These are phyloP conservation scores for Coccyzus lansbergi DNA, from an alignment of 2,797 vertebrate species.

Conservation along the genomic window DNA sequence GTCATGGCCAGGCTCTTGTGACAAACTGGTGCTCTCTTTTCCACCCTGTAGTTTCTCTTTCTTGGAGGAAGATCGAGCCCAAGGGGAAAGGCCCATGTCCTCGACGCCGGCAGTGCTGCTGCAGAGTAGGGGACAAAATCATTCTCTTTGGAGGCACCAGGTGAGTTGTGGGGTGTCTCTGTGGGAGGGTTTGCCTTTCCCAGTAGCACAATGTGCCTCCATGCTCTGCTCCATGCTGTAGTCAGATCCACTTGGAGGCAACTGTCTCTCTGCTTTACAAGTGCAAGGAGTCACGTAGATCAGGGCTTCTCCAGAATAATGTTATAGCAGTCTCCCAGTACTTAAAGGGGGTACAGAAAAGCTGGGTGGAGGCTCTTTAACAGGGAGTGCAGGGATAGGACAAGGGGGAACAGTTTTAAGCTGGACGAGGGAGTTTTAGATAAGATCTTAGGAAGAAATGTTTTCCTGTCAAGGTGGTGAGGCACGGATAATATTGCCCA, in stretches of 20 bases:
- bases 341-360: too few species aligned
- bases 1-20: neutral
- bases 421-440: too few species aligned
- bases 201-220: neutral
- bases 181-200: neutral
- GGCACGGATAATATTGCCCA: too few species aligned
- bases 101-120: slow-evolving; percentile 95
- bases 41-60: slow-evolving; percentile 72
- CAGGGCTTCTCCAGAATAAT: neutral
- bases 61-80: slow-evolving; percentile 94
- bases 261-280: neutral
- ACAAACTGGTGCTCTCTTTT: neutral
- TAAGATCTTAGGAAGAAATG: too few species aligned
- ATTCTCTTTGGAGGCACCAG: slow-evolving; percentile 98
- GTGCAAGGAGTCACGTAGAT: neutral
- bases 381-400: too few species aligned
- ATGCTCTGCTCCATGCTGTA: rapidly evolving
- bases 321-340: too few species aligned
- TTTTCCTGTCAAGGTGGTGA: too few species aligned
- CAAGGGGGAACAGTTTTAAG: too few species aligned
- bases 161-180: slow-evolving; percentile 73
- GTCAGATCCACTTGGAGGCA: neutral
- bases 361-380: too few species aligned
- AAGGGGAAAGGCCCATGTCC: slow-evolving; percentile 96
- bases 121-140: slow-evolving; percentile 96